Evolutionary conservation across 2,113 vertebrate species (phyloP), one percentile per base, ranked within the genome.

Genomic region (Megaptera novaeangliae): DNA sequence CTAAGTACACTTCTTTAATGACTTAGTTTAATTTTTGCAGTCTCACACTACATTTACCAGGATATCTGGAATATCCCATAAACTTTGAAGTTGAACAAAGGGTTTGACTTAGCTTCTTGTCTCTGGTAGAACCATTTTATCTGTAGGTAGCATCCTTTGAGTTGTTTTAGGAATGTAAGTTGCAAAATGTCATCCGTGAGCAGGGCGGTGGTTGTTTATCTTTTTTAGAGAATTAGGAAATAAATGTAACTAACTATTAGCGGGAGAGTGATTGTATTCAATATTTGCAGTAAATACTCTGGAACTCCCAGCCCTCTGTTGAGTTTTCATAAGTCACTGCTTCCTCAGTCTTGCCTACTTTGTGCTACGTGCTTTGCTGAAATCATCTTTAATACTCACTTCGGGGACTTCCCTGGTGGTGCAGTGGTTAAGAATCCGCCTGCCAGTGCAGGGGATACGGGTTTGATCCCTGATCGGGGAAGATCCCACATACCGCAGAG

Each of bases 1-100:
- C 72, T 84, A 83, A 81, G 74, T 61, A 66, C 1, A 84, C 85
- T 86, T 92, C 82, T 82, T 84, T 17, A 83, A 61, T 93, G 57
- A 86, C 80, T 96, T 97, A 87, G 83, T 97, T 98, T 95, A 88
- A 94, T 95, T 91, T 92, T 66, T 25, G 46, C n/a, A 12, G 39
- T 72, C 80, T 71, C 63, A 52, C 64, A 7, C 10, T 77, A 9
- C 55, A 29, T 77, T 84, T 92, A 91, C 14, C 69, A 55, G 66
- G 34, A n/a, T 84, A 92, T 36, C 34, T 21, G 3, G n/a, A 61
- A 14, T 83, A 69, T 29, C 90, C 44, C 29, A 6, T 52, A 14
- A 63, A 25, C 64, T 81, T 46, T 46, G 14, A 63, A 18, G 63
- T 87, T 81, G 27, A 49, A 61, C 78, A 18, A 25, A 88, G 44